These are phyloP conservation scores for Eumerus sabulonum DNA, from an alignment of 2,888 invertebrate species.

Conservation along the genomic window DNA sequence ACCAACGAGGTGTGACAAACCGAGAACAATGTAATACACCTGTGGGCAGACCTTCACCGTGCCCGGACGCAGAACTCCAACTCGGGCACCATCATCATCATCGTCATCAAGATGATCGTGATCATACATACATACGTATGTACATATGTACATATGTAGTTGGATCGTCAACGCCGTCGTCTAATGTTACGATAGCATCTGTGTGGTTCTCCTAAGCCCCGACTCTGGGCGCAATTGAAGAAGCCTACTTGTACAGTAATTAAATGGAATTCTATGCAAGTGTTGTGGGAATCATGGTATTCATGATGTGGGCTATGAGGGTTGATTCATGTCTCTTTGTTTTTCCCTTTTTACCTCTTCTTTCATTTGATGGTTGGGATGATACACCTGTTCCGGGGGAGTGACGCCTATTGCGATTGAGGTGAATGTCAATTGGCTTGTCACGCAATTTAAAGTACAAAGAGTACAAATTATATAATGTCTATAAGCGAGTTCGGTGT, in stretches of 20 bases:
- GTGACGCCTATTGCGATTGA: not conserved
- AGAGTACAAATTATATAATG: no score
- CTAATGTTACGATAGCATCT: conserved; percentile 64
- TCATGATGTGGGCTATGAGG: conserved; percentile 22
- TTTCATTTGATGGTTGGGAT: conserved; percentile 13
- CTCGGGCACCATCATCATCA: conserved; percentile 47
- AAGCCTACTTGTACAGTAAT: conserved; percentile 14
- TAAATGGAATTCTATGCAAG: conserved; percentile 1
- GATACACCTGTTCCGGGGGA: conserved; percentile 18
- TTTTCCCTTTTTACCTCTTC: conserved; percentile 17
- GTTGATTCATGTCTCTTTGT: no score
- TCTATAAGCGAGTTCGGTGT: no score
- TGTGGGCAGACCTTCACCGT: conserved; percentile 54
- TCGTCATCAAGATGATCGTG: conserved; percentile 11
- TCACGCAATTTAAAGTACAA: not conserved
- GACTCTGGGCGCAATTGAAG: conserved; percentile 31
- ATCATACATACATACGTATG: not conserved
- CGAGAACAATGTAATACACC: conserved; percentile 64
- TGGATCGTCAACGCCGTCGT: no score
- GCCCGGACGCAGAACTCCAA: conserved; percentile 35
- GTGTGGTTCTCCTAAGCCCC: conserved; percentile 15
- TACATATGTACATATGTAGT: no score
- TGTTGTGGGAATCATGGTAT: conserved; percentile 36
- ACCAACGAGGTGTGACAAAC: conserved; percentile 66
- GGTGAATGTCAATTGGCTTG: conserved; percentile 17